phyloP scores from a whole-genome alignment of 2,797 vertebrate genomes.

The Ficedula albicollis region DNA sequence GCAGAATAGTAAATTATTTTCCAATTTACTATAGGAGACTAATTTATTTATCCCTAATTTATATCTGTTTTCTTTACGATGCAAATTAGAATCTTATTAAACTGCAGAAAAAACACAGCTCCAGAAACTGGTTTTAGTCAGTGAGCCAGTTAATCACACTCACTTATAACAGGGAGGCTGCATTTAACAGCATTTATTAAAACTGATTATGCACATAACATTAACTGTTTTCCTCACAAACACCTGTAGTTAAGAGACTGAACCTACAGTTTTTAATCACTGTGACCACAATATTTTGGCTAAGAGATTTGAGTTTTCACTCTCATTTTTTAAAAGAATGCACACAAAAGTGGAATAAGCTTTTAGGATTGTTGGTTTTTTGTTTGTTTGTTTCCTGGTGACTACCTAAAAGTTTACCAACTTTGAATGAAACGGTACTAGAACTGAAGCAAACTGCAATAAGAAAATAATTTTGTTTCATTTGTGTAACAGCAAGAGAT shows the following conservation, averaged over 20 bases:
- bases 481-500: neutral
- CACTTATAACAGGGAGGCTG: neutral
- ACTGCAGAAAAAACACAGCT: neutral
- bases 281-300: neutral
- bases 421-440: neutral
- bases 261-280: neutral
- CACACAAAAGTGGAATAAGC: neutral
- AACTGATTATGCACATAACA: neutral
- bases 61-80: neutral
- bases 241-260: neutral
- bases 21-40: neutral
- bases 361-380: neutral
- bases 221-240: neutral
- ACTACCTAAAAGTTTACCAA: neutral
- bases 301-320: neutral
- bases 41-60: neutral
- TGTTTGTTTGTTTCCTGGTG: accelerated
- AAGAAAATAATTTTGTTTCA: neutral
- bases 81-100: neutral
- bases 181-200: neutral
- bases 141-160: neutral
- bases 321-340: neutral
- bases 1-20: neutral
- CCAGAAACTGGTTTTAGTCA: neutral
- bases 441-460: neutral